Evolutionary conservation across 2,797 vertebrate species (phyloP), one percentile per base, ranked within the genome.

Genomic region (Coilia nasus): DNA sequence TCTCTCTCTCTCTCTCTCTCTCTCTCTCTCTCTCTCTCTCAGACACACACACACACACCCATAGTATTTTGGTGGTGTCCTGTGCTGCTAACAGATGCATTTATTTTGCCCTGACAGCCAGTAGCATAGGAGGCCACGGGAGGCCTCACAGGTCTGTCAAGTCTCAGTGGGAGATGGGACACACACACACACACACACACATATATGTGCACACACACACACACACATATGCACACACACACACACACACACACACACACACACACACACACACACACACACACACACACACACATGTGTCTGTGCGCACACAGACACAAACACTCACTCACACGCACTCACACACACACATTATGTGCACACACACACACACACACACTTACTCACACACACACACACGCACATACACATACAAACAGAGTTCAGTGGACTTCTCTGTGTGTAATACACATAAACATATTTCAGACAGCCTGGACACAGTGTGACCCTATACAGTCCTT

Each of bases 21-120:
- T 41, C 35, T 41, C 35, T 41, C 35, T 41, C 35, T 41, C 35
- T 41, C 35, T 41, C 35, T 41, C 35, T 41, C 35, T 41, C 35
- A 41, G 2, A 41, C 35, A 41, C 35, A 41, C 35, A 41, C 35
- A 41, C 35, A 41, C 35, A 41, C 35, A 41, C 35, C 81, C 44
- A 83, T 67, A 81, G 54, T 64, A 28, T 86, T 82, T 21, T 50
- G 5, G 2, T 41, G 35, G 35, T 41, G 35, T 41, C 89, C 82
- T 75, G 89, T 92, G 89, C 86, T 83, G 89, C 92, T 91, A 92
- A 85, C 81, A 64, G 83, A 86, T 84, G 85, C 85, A 88, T 92
- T 92, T 82, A 90, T 93, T 91, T 87, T 41, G 5, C 35, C 35
- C 35, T 41, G 35, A 5, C 35, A 5, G 35, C 35, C 35, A 41